Base-by-base conservation (phyloP, 2,113 vertebrate species). In the Boulengeromyrus knoepffleri region DNA sequence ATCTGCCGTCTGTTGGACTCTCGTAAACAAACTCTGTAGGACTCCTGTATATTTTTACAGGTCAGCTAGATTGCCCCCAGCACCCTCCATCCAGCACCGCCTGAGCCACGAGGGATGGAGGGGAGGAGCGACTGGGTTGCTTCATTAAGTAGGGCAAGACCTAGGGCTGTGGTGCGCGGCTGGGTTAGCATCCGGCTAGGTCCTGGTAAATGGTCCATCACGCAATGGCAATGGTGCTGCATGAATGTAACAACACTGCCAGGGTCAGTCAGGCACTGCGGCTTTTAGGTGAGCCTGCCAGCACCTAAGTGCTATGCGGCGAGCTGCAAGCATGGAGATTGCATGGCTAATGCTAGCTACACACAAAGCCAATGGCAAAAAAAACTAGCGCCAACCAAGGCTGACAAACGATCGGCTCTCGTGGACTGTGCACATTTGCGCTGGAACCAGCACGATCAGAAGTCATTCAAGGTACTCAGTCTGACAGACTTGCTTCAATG, bases 21-120 rank as follows among this genome's bases (percentile, higher is more conserved):
- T 80, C 36, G 84, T 91, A 77, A 91, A 91, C 89, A 89, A 77
- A 89, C 85, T 62, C 90, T 39, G 53, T 66, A 46, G 89, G 90
- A 88, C 80, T 56, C 66, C 77, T 31, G 70, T 77, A 90, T 87
- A 80, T 88, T 77, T 7, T 10, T 27, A 70, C 89, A 24, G 84
- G 85, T 85, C 12, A 84, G 52, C 86, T 86, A 90, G 88, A 88
- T 85, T 58, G 85, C 83, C 49, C 36, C 36, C n/a, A 46, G 56
- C 19, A 39, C 66, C 89, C 50, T 58, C 9, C 12, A 17, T 17
- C 6, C 70, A 12, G 83, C 27, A 47, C 6, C 15, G 17, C 13
- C 21, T 45, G 13, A 88, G 70, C 47, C n/a, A 50, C 21, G 39
- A 47, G 13, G 47, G 8, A 56, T 12, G 52, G 62, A 21, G 45